Evolutionary conservation across 2,797 vertebrate genomes (phyloP).

Genomic region (Melanitta fusca): DNA sequence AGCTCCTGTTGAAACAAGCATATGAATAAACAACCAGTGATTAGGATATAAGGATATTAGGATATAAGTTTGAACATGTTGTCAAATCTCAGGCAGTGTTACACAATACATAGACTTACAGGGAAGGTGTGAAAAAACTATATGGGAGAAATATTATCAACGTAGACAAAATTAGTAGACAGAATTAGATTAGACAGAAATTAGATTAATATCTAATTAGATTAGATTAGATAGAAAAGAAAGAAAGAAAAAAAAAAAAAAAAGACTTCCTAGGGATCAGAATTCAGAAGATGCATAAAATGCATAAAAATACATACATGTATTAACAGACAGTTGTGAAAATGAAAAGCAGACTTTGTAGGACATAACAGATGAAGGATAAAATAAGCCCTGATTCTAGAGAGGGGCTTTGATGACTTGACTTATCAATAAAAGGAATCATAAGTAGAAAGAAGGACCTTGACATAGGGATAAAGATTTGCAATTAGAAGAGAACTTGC

Average conservation of each 20-base stretch:
- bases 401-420: neutral
- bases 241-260: neutral
- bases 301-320: neutral
- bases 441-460: neutral
- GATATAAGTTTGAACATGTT: neutral
- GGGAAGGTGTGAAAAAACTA: neutral
- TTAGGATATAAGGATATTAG: neutral
- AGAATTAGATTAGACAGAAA: neutral
- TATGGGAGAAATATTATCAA: neutral
- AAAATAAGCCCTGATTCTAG: neutral
- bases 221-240: too few species aligned
- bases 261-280: neutral
- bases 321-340: neutral
- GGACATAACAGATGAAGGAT: neutral
- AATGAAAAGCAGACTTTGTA: neutral
- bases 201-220: too few species aligned
- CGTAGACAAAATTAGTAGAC: neutral
- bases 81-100: neutral
- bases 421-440: neutral
- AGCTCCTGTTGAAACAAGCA: neutral
- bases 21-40: neutral
- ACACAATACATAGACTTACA: neutral
- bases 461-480: neutral
- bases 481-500: neutral
- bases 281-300: neutral